These are phyloP conservation scores for Poecilia velifera DNA, from an alignment of 2,797 vertebrate genomes.

Conservation along the genomic window DNA sequence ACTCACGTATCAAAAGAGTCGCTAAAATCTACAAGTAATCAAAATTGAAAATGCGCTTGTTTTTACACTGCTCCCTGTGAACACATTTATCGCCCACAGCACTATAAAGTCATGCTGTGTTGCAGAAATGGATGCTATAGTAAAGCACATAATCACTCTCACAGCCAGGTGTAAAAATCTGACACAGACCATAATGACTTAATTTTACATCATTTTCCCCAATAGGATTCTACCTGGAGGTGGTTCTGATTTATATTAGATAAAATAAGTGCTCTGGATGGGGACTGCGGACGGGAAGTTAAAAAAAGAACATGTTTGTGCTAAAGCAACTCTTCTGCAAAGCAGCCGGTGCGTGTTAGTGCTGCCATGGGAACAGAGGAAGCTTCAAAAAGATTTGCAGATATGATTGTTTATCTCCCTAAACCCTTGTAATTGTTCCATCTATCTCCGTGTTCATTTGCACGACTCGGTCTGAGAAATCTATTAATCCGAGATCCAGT, in stretches of 20 bases:
- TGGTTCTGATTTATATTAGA: constrained; percentile 33
- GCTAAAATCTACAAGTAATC: not conserved
- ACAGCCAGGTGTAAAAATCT: constrained; percentile 21
- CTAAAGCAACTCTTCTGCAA: constrained; percentile 35
- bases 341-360: constrained; percentile 66
- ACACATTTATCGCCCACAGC: not conserved
- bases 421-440: constrained; percentile 17
- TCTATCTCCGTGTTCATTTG: constrained; percentile 25
- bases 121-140: constrained; percentile 9
- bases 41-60: not conserved
- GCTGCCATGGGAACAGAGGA: constrained; percentile 72
- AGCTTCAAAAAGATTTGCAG: constrained; percentile 56
- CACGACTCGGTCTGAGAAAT: constrained; percentile 44
- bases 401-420: constrained; percentile 58
- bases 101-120: not conserved
- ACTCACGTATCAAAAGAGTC: not conserved
- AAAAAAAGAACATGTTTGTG: constrained; percentile 16
- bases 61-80: not conserved
- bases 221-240: constrained; percentile 25
- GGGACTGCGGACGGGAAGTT: not conserved
- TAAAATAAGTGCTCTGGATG: constrained; percentile 24
- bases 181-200: constrained; percentile 32
- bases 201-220: constrained; percentile 34
- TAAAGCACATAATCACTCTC: constrained; percentile 4
- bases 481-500: constrained; percentile 39